Percentiles rank a stretch among this genome's conserved stretches.
Conservation (phyloP, 1,140 invertebrate genomes). For the Penaeus vannamei region DNA sequence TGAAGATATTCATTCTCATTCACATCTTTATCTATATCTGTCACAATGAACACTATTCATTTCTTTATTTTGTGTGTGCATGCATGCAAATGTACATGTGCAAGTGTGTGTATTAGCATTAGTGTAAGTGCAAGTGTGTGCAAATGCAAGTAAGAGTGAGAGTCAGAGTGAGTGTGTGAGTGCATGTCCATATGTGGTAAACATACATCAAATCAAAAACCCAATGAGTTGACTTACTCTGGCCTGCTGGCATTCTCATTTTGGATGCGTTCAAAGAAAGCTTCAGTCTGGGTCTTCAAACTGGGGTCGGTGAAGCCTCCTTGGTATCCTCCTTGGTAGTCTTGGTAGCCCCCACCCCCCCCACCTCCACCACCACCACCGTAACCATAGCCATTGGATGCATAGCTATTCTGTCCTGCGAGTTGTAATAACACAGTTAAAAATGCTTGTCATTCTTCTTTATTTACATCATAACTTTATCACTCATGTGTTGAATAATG, state of each 20-base stretch:
- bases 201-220: background rate
- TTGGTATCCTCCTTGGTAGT: conserved; percentile 68
- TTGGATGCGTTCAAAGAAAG: conserved; percentile 83
- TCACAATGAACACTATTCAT: too few species aligned
- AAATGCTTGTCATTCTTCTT: conserved; percentile 30
- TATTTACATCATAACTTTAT: too few species aligned
- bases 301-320: conserved; percentile 70
- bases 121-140: too few species aligned
- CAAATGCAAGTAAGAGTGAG: background rate
- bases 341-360: conserved; percentile 50
- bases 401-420: conserved; percentile 35
- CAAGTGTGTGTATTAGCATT: too few species aligned
- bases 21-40: too few species aligned
- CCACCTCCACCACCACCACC: conserved; percentile 42
- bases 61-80: too few species aligned
- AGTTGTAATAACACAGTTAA: conserved; percentile 50
- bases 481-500: too few species aligned
- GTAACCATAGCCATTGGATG: conserved; percentile 49
- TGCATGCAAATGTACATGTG: too few species aligned
- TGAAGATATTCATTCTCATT: too few species aligned
- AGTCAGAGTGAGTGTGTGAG: background rate
- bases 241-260: conserved; percentile 81
- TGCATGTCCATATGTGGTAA: background rate
- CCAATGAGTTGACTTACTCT: conserved; percentile 59
- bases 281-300: conserved; percentile 82